Evolutionary conservation across 2,888 invertebrate genomes (phyloP).

Genomic region (Timema cristinae): DNA sequence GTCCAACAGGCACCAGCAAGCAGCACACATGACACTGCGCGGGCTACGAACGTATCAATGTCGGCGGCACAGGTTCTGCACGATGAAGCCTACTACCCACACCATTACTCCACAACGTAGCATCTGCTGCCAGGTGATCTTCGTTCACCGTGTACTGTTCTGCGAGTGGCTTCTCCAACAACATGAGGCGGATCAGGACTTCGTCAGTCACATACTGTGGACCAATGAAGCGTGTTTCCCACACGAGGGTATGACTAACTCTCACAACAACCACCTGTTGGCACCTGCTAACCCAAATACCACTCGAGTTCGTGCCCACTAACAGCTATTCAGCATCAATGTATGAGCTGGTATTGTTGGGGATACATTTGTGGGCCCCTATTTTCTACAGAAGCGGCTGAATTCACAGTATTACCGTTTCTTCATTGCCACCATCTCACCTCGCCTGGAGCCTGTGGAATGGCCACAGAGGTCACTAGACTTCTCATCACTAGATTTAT

Average conservation of each 20-base stretch:
- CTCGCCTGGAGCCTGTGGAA: too few relatives aligned
- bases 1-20: background rate
- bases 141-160: background rate
- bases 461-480: too few relatives aligned
- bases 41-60: background rate
- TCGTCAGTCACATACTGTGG: background rate
- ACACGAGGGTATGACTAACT: background rate
- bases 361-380: too few relatives aligned
- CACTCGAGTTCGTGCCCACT: too few relatives aligned
- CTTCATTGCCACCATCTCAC: too few relatives aligned
- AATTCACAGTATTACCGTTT: too few relatives aligned
- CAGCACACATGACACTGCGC: background rate
- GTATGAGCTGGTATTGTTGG: too few relatives aligned
- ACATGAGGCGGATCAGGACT: background rate
- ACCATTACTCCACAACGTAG: background rate
- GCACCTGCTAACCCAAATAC: background rate
- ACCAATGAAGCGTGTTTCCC: background rate
- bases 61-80: background rate
- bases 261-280: background rate
- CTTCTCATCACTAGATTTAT: too few relatives aligned
- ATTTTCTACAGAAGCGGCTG: too few relatives aligned
- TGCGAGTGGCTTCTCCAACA: constrained; percentile 1
- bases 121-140: background rate
- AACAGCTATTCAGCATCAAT: too few relatives aligned
- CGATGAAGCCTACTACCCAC: background rate